These are phyloP conservation scores for Odocoileus virginianus DNA, from an alignment of 2,113 vertebrate genomes.

Conservation along the genomic window DNA sequence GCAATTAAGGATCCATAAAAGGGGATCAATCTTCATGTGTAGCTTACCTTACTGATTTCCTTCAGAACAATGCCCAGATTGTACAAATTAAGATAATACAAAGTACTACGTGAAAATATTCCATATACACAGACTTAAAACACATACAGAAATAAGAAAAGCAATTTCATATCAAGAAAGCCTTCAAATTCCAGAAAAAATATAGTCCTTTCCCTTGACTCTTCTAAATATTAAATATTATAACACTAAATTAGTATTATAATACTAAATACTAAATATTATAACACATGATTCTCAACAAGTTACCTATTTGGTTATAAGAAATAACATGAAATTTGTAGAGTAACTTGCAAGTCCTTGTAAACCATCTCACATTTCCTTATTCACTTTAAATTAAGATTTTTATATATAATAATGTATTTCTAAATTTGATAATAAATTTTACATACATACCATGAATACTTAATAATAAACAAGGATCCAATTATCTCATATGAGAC, in stretches of 20 bases:
- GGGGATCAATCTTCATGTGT: neutral
- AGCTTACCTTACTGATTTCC: neutral
- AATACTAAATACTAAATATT: neutral
- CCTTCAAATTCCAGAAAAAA: neutral
- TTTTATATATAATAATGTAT: neutral
- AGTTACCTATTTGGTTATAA: neutral
- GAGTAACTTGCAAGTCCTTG: neutral
- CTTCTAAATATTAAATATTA: neutral
- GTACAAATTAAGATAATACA: neutral
- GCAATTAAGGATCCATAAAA: neutral
- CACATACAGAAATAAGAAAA: neutral
- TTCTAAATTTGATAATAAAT: neutral
- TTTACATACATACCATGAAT: neutral
- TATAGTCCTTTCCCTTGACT: neutral
- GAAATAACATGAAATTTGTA: neutral
- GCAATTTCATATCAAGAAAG: rapidly evolving
- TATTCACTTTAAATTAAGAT: neutral
- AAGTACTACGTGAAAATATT: neutral
- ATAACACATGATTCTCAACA: neutral
- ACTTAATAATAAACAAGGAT: neutral
- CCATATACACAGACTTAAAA: neutral
- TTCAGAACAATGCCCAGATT: neutral
- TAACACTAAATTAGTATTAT: no score
- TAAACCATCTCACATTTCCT: neutral
- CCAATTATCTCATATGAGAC: neutral